Evolutionary conservation across 2,113 vertebrate genomes (phyloP), one percentile per base, ranked within the genome.

Genomic region (Hyperopisus bebe): DNA sequence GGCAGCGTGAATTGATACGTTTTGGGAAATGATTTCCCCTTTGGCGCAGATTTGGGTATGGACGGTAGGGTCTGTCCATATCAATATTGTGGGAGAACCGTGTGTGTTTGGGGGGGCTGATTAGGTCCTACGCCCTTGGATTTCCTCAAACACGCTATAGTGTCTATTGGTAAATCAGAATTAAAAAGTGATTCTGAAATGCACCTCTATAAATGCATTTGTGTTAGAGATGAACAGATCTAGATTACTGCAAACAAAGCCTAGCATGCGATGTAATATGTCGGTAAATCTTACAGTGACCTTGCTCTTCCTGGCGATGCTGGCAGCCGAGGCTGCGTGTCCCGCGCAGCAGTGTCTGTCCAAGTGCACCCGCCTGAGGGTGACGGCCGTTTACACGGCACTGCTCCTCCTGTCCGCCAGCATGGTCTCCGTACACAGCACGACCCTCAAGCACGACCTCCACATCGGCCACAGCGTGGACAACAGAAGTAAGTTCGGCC

Each of bases 401-500:
- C 91, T 97, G 89, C 95, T 98, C 88, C 91, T 98, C 89, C 82
- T 97, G 88, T 96, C 94, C 0, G 92, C 92, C 91, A 95, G 92
- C 92, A 90, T 96, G 91, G 94, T 94, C 89, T 91, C 94, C 77
- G 96, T 94, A 62, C 95, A 96, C 93, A 95, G 96, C 92, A 95
- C 95, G 90, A 95, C 96, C 0, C 94, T 96, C 91, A 97, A 97
- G 92, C 97, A 98, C 66, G 96, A 98, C 91, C 96, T 97, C 93
- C 97, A 97, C 93, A 97, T 95, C 31, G 94, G 96, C 86, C 96
- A 96, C 92, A 97, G 97, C 74, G 96, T 97, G 88, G 97, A 97
- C 94, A 97, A 97, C 93, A 97, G 97, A 96, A 98, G 97, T 98
- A 96, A 96, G 97, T 53, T 55, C 91, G 90, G 3, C n/a, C 62